Percentiles rank a stretch among this genome's conserved stretches.
Evolutionary conservation across 64 coral and sea anemone species (phyloP).

Genomic region (Actinia tenebrosa): DNA sequence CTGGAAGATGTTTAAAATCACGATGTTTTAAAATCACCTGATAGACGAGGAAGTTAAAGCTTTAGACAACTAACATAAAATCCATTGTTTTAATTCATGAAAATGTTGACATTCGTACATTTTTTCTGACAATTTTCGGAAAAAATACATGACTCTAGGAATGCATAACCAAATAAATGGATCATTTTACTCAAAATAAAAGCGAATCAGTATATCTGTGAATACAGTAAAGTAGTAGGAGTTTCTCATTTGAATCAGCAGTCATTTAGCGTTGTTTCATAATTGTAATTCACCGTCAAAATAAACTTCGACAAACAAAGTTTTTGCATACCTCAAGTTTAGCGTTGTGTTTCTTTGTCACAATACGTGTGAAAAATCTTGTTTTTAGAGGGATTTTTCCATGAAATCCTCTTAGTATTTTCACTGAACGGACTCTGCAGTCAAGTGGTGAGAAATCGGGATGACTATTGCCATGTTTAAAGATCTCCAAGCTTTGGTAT

Average conservation of each 20-base stretch:
- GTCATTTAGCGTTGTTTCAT: constrained; percentile 5
- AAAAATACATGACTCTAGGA: neutral
- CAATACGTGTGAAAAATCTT: neutral
- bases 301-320: neutral
- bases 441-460: neutral
- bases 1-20: neutral
- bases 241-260: neutral
- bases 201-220: neutral
- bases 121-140: neutral
- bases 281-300: constrained; percentile 5
- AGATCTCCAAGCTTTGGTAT: neutral
- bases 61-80: neutral
- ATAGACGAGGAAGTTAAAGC: neutral
- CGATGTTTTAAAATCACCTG: neutral
- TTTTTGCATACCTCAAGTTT: neutral
- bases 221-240: neutral
- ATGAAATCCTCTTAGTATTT: neutral
- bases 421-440: neutral
- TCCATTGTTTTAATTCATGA: neutral
- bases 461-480: neutral
- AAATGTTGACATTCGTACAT: neutral
- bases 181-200: neutral
- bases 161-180: neutral
- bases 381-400: neutral
- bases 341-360: constrained; percentile 1